These are phyloP conservation scores for Leptinotarsa texana DNA, from an alignment of 1,140 invertebrate genomes.

Conservation along the genomic window DNA sequence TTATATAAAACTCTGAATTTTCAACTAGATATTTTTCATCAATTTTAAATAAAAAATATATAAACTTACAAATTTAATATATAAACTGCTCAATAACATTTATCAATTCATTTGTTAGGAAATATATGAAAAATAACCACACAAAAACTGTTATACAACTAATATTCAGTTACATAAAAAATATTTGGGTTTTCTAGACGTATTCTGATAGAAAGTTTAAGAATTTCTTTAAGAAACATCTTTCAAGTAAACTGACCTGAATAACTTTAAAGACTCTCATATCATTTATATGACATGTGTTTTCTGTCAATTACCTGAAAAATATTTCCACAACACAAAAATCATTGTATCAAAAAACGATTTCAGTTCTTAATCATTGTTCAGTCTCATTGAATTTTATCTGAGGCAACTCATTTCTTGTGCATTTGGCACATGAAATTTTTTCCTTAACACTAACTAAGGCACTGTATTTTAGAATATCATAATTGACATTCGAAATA, in stretches of 20 bases:
- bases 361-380: too few species aligned
- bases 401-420: too few species aligned
- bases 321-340: too few species aligned
- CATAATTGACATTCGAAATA: too few species aligned
- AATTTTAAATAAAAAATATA: conserved; percentile 9
- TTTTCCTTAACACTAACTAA: too few species aligned
- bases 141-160: conserved; percentile 15
- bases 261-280: too few species aligned
- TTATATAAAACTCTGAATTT: neutral
- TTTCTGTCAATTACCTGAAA: too few species aligned
- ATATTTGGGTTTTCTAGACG: conserved; percentile 48
- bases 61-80: conserved; percentile 14
- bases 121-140: conserved; percentile 15
- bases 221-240: conserved; percentile 21
- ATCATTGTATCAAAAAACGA: too few species aligned
- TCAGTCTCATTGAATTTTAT: too few species aligned
- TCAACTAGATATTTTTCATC: neutral
- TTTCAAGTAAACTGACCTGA: neutral
- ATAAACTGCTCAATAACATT: conserved; percentile 3
- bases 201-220: conserved; percentile 27
- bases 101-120: conserved; percentile 1
- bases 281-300: too few species aligned
- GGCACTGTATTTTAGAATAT: too few species aligned
- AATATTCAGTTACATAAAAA: conserved; percentile 38
- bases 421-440: too few species aligned